phyloP scores from a whole-genome alignment of 1,140 invertebrate genomes.

The Adoxophyes honmai region DNA sequence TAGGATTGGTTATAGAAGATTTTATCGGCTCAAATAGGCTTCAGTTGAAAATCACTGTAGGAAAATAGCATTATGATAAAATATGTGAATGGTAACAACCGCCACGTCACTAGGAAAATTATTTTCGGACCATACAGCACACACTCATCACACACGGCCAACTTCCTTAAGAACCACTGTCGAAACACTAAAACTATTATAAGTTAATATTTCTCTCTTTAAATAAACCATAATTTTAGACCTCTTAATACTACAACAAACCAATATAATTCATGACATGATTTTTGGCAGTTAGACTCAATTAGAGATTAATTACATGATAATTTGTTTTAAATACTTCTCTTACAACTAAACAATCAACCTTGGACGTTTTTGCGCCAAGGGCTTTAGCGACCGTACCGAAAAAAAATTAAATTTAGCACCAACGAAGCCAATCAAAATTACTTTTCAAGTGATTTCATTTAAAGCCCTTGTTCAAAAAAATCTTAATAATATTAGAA shows the following conservation, averaged over 20 bases:
- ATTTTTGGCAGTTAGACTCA: constrained; percentile 54
- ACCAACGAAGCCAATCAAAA: constrained; percentile 18
- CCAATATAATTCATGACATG: constrained; percentile 31
- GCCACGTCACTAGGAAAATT: too few species aligned
- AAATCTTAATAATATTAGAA: constrained; percentile 7
- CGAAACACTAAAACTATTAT: neutral
- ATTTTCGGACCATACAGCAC: too few species aligned
- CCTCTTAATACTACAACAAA: constrained; percentile 23
- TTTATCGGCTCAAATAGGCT: too few species aligned
- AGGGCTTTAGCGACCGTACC: neutral
- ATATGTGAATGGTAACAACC: too few species aligned
- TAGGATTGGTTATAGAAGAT: too few species aligned
- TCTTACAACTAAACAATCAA: constrained; percentile 4
- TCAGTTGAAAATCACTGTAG: too few species aligned
- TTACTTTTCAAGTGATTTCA: neutral
- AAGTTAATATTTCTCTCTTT: constrained; percentile 14
- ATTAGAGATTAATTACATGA: neutral
- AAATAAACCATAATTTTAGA: constrained; percentile 16
- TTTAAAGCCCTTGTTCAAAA: constrained; percentile 6
- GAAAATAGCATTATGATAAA: too few species aligned
- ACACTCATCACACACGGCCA: too few species aligned
- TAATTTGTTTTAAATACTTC: neutral
- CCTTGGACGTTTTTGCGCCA: neutral
- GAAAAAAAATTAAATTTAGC: constrained; percentile 22
- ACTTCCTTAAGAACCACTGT: too few species aligned